phyloP scores from a whole-genome alignment of 2,797 vertebrate genomes.

The Hozukius guyotensis region DNA sequence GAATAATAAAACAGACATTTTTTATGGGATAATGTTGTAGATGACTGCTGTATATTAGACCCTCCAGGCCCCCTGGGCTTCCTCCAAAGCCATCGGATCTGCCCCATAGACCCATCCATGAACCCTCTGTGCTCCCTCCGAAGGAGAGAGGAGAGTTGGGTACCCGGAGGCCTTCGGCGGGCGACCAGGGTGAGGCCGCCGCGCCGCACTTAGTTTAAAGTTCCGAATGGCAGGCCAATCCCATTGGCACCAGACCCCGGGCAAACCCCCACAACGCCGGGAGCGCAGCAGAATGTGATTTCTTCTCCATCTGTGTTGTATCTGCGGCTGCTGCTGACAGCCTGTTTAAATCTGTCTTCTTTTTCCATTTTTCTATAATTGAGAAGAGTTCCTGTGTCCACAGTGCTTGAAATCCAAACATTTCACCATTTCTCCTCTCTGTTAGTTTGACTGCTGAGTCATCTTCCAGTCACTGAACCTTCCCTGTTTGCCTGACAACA shows the following conservation, averaged over 20 bases:
- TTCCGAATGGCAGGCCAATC: too few relatives aligned
- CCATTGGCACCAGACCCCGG: too few relatives aligned
- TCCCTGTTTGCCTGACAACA: neutral
- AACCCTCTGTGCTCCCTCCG: neutral
- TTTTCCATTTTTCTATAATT: neutral
- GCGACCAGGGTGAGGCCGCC: too few relatives aligned
- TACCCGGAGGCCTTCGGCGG: neutral
- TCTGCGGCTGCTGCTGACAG: constrained; percentile 11
- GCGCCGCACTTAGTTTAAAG: too few relatives aligned
- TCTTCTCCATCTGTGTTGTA: constrained; percentile 4
- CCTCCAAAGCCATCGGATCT: too few relatives aligned
- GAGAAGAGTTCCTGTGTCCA: constrained; percentile 7
- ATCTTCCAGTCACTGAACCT: constrained; percentile 21
- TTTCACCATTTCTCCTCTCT: neutral
- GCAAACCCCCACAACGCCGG: too few relatives aligned
- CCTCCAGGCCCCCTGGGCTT: neutral
- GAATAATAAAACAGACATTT: neutral
- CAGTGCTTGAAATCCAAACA: constrained; percentile 25
- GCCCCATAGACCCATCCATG: too few relatives aligned
- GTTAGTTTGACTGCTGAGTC: constrained; percentile 28
- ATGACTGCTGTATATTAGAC: neutral
- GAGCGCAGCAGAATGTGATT: neutral
- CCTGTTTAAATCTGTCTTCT: constrained; percentile 18
- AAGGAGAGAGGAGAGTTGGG: neutral
- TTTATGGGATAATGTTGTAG: neutral